Conservation (phyloP, 30 jellyfish, hydroid and myxozoan genomes). For the Phacellophora camtschatica region DNA sequence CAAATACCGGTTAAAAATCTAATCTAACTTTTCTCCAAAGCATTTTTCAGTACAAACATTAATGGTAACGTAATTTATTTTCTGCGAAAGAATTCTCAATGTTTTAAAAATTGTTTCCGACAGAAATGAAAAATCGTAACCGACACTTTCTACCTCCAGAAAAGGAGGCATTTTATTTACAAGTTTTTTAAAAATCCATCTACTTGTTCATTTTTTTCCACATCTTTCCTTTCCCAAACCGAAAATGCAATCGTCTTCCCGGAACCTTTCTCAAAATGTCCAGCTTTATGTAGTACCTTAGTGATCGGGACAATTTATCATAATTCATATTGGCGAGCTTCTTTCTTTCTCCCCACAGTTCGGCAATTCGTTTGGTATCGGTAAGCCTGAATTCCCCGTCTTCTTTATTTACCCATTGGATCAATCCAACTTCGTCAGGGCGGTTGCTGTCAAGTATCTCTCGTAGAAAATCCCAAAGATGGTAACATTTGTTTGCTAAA, state of each 20-base stretch:
- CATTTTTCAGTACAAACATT: no score
- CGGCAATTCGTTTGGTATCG: constrained; percentile 77
- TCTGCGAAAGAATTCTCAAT: no score
- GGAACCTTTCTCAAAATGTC: constrained; percentile 74
- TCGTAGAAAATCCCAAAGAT: constrained; percentile 75
- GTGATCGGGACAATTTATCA: constrained; percentile 78
- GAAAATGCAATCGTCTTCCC: constrained; percentile 84
- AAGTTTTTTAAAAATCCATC: no score
- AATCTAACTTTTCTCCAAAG: no score
- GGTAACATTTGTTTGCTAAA: constrained; percentile 86
- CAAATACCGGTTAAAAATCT: no score
- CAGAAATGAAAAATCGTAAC: no score
- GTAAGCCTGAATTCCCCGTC: constrained; percentile 59
- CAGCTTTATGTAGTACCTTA: constrained; percentile 73
- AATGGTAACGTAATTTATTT: no score
- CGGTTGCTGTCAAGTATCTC: constrained; percentile 52
- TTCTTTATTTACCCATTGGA: constrained; percentile 61
- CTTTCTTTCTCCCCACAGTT: constrained; percentile 80
- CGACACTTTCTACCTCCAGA: no score
- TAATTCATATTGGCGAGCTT: constrained; percentile 69
- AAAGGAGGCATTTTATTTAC: no score
- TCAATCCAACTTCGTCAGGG: constrained; percentile 5
- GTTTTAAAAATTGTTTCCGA: no score
- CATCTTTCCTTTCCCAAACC: constrained; percentile 75
- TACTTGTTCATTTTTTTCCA: constrained; percentile 68